Evolutionary conservation across 1,140 invertebrate species (phyloP).

Genomic region (Drosophila grimshawi): DNA sequence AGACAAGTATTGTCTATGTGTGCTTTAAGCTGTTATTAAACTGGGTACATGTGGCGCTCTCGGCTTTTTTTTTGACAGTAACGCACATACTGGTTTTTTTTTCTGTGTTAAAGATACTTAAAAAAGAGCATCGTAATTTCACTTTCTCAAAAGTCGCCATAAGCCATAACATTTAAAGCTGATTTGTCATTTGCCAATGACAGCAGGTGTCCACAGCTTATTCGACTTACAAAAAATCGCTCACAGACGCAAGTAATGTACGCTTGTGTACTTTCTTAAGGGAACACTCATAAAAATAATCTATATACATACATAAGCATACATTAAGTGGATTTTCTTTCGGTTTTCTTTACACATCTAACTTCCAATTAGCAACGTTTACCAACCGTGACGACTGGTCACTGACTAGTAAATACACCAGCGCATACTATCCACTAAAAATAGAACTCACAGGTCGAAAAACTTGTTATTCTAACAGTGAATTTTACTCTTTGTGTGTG

Average conservation of each 20-base stretch:
- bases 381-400: slow-evolving; percentile 56
- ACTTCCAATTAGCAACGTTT: slow-evolving; percentile 54
- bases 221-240: not conserved
- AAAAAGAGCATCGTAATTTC: slow-evolving; percentile 30
- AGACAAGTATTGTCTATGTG: not conserved
- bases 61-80: not conserved
- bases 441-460: slow-evolving; percentile 32
- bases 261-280: not conserved
- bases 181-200: slow-evolving; percentile 22
- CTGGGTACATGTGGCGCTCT: not conserved
- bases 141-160: slow-evolving; percentile 30
- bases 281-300: slow-evolving; percentile 2
- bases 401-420: slow-evolving; percentile 24
- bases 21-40: not conserved
- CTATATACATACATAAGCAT: slow-evolving; percentile 17
- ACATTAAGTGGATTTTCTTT: slow-evolving; percentile 45
- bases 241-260: not conserved
- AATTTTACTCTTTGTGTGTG: slow-evolving; percentile 22
- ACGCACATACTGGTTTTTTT: not conserved
- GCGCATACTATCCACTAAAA: slow-evolving; percentile 38
- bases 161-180: slow-evolving; percentile 14
- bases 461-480: slow-evolving; percentile 57
- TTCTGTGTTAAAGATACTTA: slow-evolving; percentile 4
- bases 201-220: slow-evolving; percentile 19
- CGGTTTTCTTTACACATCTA: slow-evolving; percentile 26